Evolutionary conservation across 2,888 invertebrate genomes (phyloP), one percentile per base, ranked within the genome.

Genomic region (Sycophila texana): DNA sequence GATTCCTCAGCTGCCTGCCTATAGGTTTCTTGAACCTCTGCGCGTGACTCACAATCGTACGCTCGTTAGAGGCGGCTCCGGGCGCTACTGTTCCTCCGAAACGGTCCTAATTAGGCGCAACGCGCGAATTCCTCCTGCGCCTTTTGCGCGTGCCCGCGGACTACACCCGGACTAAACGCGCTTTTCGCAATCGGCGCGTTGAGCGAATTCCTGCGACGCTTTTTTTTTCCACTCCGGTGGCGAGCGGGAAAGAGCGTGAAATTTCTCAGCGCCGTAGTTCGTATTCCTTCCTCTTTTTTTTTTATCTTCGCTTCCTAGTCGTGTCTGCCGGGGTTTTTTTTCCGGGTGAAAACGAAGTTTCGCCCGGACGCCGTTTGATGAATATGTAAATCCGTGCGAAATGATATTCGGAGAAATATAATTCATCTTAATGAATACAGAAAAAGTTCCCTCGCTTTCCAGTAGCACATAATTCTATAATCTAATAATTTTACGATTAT

Each of bases 81-180:
- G 13, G 26, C 10, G n/a, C 16, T 57, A 22, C 73, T 39, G n/a
- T 39, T 63, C 68, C 60, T 39, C 47, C 39, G 2, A 55, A 53
- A 67, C 61, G 47, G 18, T 13, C 72, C 73, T 80, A 76, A 80
- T 80, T 80, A 76, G 73, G 73, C 67, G 20, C 39, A 51, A n/a
- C 60, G 60, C 12, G 61, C 30, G 51, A 74, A 75, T 75, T 75
- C 72, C 66, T 20, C 49, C 20, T 16, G 30, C 47, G 55, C 63
- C 63, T 67, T 58, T 74, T 58, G 74, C 22, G 65, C 18, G 63
- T 2, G 18, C 39, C 4, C 16, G 53, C 53, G 5, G 53, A 53
- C 18, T 60, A 20, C 60, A 18, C 47, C 63, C 7, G 39, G 57
- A 63, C 16, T 22, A 14, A 30, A 12, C 30, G 57, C 58, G 55